phyloP scores from a whole-genome alignment of 1,140 invertebrate species.

The Bombus waltoni region DNA sequence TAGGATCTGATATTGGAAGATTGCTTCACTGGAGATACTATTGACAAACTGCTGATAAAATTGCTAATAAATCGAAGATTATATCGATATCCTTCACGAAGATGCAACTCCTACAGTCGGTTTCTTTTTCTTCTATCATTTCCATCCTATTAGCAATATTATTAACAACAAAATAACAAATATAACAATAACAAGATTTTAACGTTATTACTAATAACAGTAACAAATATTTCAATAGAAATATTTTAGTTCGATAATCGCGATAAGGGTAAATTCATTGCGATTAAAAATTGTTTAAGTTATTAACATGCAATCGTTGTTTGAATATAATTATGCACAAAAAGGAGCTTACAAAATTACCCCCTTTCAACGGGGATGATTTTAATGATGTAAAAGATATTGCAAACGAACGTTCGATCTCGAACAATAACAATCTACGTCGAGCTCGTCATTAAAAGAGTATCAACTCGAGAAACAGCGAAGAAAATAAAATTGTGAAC shows the following conservation, averaged over 20 bases:
- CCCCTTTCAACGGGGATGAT: not conserved
- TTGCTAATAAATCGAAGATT: not conserved
- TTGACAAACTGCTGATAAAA: not conserved
- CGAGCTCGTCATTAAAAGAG: no score
- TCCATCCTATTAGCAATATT: not conserved
- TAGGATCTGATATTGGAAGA: not conserved
- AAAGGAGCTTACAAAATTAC: not conserved
- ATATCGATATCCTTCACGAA: not conserved
- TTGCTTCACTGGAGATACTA: not conserved
- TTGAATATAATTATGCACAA: not conserved
- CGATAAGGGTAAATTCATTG: no score
- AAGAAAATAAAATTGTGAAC: not conserved
- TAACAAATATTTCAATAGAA: not conserved
- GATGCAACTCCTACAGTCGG: not conserved
- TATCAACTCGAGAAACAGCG: not conserved
- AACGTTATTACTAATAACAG: not conserved
- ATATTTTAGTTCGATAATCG: no score
- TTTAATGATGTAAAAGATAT: constrained; percentile 5
- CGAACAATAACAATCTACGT: not conserved
- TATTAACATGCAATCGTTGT: not conserved
- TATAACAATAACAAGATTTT: no score
- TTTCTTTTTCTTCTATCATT: not conserved
- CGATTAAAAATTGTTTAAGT: no score
- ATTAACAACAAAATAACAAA: not conserved
- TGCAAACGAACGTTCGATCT: not conserved